Conservation (phyloP, 2,797 vertebrate species). For the Thalassophryne amazonica region DNA sequence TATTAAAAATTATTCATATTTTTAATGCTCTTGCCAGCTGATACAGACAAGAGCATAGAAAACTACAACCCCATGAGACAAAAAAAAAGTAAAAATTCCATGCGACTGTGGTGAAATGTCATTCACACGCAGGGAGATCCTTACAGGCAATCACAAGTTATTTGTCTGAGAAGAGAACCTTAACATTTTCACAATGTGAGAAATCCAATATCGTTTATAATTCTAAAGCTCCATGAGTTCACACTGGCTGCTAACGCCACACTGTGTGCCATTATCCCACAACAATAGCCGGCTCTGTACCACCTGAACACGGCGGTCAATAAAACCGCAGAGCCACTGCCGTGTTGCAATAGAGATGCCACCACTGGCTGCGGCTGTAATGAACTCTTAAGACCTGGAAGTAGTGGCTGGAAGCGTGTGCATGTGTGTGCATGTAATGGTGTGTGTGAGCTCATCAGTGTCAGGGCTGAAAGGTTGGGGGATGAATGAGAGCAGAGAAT, state of each 20-base stretch:
- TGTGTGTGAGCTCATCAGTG: constrained; percentile 90
- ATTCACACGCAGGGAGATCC: constrained; percentile 15
- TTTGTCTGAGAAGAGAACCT: constrained; percentile 32
- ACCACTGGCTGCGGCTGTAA: constrained; percentile 52
- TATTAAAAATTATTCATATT: no score
- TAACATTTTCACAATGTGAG: constrained; percentile 61
- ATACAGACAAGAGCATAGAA: no score
- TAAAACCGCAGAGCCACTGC: constrained; percentile 46
- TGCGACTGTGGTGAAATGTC: constrained; percentile 6
- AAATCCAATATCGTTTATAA: constrained; percentile 55
- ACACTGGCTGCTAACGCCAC: constrained; percentile 46
- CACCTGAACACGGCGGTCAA: constrained; percentile 60
- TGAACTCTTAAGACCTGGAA: constrained; percentile 59
- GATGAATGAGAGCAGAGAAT: constrained; percentile 97
- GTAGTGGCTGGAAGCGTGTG: constrained; percentile 4
- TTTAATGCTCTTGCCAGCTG: no score
- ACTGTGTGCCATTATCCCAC: constrained; percentile 53
- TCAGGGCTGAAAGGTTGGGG: constrained; percentile 95
- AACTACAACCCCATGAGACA: neutral
- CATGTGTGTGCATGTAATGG: neutral
- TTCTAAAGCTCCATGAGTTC: constrained; percentile 30
- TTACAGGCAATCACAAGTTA: constrained; percentile 10
- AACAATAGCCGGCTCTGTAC: constrained; percentile 48
- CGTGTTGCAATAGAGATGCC: constrained; percentile 45
- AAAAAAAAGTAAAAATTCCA: constrained; percentile 18